phyloP scores from a whole-genome alignment of 2,797 vertebrate genomes.

The Luscinia megarhynchos region DNA sequence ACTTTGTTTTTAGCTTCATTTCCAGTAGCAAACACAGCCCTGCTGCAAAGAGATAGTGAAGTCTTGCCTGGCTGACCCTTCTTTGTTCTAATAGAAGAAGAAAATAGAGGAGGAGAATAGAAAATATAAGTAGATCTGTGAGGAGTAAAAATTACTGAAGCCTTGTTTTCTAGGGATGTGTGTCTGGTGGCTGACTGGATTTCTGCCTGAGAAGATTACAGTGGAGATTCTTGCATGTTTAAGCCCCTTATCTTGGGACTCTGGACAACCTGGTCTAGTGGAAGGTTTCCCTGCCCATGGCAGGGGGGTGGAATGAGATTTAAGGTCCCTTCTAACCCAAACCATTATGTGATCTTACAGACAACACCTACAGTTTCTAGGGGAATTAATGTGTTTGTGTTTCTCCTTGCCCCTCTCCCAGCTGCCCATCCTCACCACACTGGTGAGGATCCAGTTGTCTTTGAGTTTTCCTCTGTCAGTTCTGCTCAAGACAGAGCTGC shows the following conservation, averaged over 20 bases:
- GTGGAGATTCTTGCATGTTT: background rate
- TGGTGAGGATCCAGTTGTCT: background rate
- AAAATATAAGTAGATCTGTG: background rate
- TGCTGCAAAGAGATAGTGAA: background rate
- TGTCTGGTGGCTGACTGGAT: no score
- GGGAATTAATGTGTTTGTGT: fast-evolving
- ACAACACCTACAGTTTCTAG: background rate
- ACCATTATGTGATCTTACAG: background rate
- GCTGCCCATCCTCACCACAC: background rate
- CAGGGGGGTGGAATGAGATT: background rate
- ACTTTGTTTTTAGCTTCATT: background rate
- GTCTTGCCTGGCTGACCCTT: background rate
- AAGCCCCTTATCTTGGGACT: background rate
- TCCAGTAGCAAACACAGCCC: background rate
- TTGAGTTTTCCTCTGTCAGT: background rate
- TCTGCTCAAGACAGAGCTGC: background rate
- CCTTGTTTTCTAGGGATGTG: background rate
- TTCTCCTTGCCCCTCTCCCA: background rate
- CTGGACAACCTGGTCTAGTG: background rate
- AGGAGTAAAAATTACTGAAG: background rate
- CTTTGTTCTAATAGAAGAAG: background rate
- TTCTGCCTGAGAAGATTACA: no score
- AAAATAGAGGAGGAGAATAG: background rate
- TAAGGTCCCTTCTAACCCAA: background rate
- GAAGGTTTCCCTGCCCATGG: background rate